Evolutionary conservation across 1,140 invertebrate species (phyloP), one percentile per base, ranked within the genome.

Genomic region (Prorops nasuta): DNA sequence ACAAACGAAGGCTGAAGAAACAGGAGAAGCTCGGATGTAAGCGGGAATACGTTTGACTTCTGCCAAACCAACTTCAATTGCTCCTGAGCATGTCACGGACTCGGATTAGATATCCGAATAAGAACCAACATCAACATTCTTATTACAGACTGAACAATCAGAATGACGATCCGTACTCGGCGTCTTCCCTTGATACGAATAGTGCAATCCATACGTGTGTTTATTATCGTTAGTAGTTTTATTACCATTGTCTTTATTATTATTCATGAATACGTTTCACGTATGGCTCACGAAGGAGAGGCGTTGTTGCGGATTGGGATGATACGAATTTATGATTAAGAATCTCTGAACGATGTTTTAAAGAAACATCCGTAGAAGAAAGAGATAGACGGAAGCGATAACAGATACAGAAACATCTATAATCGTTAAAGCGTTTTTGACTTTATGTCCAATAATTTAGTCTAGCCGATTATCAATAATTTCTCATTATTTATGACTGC

Each of bases 1-100:
- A 77, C 64, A 72, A 67, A 52, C 69, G 75, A 58, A 70, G 64
- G 44, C 60, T 72, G 44, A 64, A 60, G 37, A 76, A 64, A 51
- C 74, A 68, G 55, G 48, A 54, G 34, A 62, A 54, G 44, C 14
- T 17, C 6, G 57, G 59, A 52, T 66, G 55, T 38, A 74, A 67
- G 21, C 63, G 71, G 41, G 72, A 76, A 53, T 76, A 77, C 49
- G 73, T 76, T 32, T 76, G 62, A 71, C 3, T 39, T 38, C 18
- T 9, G 39, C 42, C 40, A 15, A n/a, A 14, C 31, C 40, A 22
- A 31, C 58, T 38, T 34, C n/a, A 32, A 38, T 50, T 51, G 54
- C 64, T 60, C 56, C 56, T 36, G 54, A 39, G 64, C 67, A 59
- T 73, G 71, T 66, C 70, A 72, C 69, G 71, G 71, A 70, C 52